Conservation (phyloP, 1,140 invertebrate species). For the Trinorchestia longiramus region DNA sequence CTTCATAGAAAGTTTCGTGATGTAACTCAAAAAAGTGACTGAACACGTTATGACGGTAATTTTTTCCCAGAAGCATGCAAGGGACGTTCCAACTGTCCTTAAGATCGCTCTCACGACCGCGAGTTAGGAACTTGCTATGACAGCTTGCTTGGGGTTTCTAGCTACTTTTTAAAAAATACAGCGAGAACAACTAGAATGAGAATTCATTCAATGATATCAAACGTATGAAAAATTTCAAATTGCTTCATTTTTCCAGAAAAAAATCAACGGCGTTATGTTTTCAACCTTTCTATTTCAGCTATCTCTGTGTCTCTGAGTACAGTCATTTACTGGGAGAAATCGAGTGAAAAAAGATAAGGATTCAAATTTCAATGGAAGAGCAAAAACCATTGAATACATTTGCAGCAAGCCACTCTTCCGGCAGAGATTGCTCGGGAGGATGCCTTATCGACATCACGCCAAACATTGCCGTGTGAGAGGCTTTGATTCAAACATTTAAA, state of each 20-base stretch:
- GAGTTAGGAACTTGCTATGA: background rate
- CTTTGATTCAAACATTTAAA: slow-evolving; percentile 10
- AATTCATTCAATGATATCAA: background rate
- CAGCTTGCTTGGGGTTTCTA: background rate
- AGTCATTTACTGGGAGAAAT: background rate
- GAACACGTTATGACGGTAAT: background rate
- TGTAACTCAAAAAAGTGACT: background rate
- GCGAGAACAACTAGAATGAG: background rate
- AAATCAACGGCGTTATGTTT: background rate
- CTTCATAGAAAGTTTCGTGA: background rate
- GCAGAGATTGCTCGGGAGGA: background rate
- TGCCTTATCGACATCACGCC: background rate
- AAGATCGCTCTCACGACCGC: background rate
- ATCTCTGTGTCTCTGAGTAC: background rate
- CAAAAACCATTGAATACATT: background rate
- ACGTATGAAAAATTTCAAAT: background rate
- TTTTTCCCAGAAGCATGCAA: background rate
- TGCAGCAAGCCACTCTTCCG: background rate
- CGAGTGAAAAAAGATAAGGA: background rate
- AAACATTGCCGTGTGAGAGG: background rate
- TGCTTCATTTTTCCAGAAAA: background rate
- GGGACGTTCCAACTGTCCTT: too few species aligned
- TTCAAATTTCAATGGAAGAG: background rate
- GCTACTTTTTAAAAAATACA: background rate
- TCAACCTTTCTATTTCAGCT: background rate